These are phyloP conservation scores for Limonius californicus DNA, from an alignment of 1,140 invertebrate genomes.

Conservation along the genomic window DNA sequence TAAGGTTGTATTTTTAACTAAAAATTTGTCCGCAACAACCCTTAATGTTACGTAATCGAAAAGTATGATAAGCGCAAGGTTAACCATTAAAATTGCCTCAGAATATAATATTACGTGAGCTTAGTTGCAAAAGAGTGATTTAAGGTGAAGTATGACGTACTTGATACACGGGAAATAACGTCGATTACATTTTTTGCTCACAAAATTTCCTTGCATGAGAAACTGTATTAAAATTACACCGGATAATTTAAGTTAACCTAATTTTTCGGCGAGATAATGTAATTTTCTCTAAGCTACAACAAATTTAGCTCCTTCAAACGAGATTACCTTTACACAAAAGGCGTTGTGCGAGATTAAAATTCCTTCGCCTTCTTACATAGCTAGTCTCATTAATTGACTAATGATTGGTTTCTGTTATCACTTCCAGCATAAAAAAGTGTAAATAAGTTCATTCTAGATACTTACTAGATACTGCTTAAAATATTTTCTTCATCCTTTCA, in stretches of 20 bases:
- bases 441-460: background rate
- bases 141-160: background rate
- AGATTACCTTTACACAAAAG: background rate
- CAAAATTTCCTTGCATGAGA: background rate
- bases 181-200: background rate
- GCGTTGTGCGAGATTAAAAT: background rate
- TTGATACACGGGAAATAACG: background rate
- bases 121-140: background rate
- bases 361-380: background rate
- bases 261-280: background rate
- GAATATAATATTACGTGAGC: background rate
- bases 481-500: background rate
- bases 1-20: too few species aligned
- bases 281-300: background rate
- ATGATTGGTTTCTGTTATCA: too few species aligned
- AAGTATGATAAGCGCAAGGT: too few species aligned
- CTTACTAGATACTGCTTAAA: background rate
- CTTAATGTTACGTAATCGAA: too few species aligned
- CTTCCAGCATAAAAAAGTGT: too few species aligned
- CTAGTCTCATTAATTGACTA: too few species aligned
- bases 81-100: too few species aligned
- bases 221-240: background rate
- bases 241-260: background rate
- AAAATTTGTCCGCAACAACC: too few species aligned
- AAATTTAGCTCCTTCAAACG: background rate